Evolutionary conservation across 1,140 invertebrate species (phyloP).

Genomic region (Cydia pomonella): DNA sequence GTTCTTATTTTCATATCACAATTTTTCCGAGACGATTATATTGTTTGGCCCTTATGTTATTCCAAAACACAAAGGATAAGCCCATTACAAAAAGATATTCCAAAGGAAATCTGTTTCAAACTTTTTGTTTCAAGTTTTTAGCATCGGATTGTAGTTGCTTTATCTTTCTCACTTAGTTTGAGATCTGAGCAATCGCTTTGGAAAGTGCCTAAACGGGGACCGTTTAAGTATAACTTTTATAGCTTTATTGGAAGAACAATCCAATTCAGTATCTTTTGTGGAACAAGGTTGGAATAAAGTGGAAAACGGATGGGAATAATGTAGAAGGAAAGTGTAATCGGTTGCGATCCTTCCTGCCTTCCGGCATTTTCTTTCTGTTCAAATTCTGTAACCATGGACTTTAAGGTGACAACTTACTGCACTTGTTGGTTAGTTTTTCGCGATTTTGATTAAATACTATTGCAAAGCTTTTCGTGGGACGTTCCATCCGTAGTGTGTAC

Average conservation of each 20-base stretch:
- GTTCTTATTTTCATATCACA: too few relatives aligned
- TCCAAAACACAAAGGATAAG: conserved; percentile 14
- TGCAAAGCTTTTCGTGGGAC: too few relatives aligned
- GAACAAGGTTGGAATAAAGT: conserved; percentile 13
- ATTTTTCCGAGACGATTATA: too few relatives aligned
- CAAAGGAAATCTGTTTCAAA: conserved; percentile 17
- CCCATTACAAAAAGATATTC: conserved; percentile 7
- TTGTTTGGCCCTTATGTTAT: not conserved
- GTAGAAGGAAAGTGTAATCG: conserved; percentile 11
- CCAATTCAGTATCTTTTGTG: not conserved
- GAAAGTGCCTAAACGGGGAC: not conserved
- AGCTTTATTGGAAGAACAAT: not conserved
- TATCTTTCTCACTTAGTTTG: conserved; percentile 24
- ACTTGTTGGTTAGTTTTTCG: too few relatives aligned
- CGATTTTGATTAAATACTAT: not conserved
- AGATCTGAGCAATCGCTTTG: conserved; percentile 6
- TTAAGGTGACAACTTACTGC: too few relatives aligned
- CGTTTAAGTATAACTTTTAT: conserved; percentile 2
- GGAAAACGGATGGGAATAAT: conserved; percentile 11
- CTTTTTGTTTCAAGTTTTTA: conserved; percentile 20
- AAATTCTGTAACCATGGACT: too few relatives aligned
- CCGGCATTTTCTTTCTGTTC: too few relatives aligned
- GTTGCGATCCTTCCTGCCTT: not conserved
- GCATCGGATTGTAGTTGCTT: conserved; percentile 28
- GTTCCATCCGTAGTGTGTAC: not conserved